A percentile compares a stretch with the other conserved stretches of the same genome.
These are phyloP conservation scores for Ceyx melanurus DNA, from an alignment of 2,113 vertebrate species.

Conservation along the genomic window DNA sequence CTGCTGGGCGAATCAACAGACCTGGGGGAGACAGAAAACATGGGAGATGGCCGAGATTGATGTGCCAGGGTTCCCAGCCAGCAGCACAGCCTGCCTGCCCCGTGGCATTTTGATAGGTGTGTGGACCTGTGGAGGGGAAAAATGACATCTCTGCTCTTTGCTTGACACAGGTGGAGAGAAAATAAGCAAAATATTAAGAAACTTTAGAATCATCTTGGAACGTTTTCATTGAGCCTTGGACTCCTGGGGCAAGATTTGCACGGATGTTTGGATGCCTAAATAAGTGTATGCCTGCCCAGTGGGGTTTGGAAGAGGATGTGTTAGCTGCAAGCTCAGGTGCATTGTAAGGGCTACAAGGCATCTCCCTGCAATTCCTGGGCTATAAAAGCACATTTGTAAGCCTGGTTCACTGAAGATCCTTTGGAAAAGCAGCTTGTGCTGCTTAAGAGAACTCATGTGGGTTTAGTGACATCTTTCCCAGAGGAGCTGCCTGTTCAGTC, in stretches of 20 bases:
- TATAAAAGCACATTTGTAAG: not conserved
- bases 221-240: not conserved
- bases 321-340: not conserved
- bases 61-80: fast-evolving
- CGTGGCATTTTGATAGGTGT: not conserved
- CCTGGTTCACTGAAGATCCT: not conserved
- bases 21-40: not conserved
- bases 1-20: not conserved
- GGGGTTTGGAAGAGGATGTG: not conserved
- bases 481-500: not conserved
- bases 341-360: not conserved
- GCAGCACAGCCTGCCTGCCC: not conserved
- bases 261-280: not conserved
- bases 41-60: fast-evolving
- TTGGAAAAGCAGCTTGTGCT: not conserved
- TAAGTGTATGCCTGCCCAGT: not conserved
- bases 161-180: not conserved
- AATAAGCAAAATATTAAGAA: not conserved
- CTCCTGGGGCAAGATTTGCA: not conserved
- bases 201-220: not conserved
- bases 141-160: fast-evolving
- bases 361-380: not conserved
- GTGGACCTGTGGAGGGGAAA: not conserved
- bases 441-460: not conserved
- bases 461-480: not conserved